These are phyloP conservation scores for Tiliacea aurago DNA, from an alignment of 2,888 invertebrate genomes.

Conservation along the genomic window DNA sequence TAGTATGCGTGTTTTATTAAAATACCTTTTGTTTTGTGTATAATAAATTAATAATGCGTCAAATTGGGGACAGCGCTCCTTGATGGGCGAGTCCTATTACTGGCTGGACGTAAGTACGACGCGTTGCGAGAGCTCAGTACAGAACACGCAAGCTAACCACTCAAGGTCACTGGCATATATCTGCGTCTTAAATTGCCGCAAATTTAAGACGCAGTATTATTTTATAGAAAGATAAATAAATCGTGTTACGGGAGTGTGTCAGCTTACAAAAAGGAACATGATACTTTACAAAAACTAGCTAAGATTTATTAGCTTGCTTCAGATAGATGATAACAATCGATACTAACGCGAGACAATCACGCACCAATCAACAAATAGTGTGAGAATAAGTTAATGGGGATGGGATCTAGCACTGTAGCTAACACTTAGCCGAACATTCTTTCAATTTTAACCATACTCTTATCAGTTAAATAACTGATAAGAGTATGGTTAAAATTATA, in stretches of 20 bases:
- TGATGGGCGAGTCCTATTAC: too few relatives aligned
- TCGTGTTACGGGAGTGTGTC: constrained; percentile 59
- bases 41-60: too few relatives aligned
- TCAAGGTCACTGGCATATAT: too few relatives aligned
- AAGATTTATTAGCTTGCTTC: constrained; percentile 61
- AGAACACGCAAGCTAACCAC: too few relatives aligned
- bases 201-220: constrained; percentile 58
- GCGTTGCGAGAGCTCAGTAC: too few relatives aligned
- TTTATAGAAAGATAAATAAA: constrained; percentile 62
- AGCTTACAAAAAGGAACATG: constrained; percentile 51
- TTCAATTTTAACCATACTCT: neutral
- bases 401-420: constrained; percentile 20
- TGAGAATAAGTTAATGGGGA: constrained; percentile 72
- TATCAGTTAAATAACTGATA: too few relatives aligned
- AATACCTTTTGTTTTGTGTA: too few relatives aligned
- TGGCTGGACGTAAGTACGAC: too few relatives aligned
- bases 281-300: constrained; percentile 50
- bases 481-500: too few relatives aligned
- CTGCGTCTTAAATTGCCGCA: constrained; percentile 67
- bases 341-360: constrained; percentile 76
- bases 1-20: too few relatives aligned
- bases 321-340: constrained; percentile 61
- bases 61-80: too few relatives aligned
- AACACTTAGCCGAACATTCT: constrained; percentile 10
- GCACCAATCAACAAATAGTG: constrained; percentile 75